phyloP scores from a whole-genome alignment of 2,888 invertebrate genomes.

The Sinotaia quadrata region DNA sequence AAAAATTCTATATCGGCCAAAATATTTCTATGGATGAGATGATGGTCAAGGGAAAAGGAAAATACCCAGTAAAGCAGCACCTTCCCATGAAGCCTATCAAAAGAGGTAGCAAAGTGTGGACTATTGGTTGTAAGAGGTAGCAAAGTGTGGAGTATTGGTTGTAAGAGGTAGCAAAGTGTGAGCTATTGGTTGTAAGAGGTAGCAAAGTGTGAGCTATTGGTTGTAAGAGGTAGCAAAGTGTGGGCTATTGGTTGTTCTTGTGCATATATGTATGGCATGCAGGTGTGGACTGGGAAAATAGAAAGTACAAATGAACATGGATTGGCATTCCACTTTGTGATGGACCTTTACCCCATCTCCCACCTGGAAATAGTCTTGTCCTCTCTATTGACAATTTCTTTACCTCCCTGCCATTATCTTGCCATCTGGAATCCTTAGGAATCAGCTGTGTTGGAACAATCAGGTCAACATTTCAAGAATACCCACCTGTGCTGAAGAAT shows the following conservation, averaged over 20 bases:
- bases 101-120: constrained; percentile 5
- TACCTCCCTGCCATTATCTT: not conserved
- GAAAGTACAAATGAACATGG: not conserved
- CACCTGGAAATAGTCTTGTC: not conserved
- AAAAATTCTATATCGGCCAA: constrained; percentile 11
- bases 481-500: constrained; percentile 1
- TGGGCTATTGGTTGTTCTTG: too few species aligned
- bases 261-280: constrained; percentile 15
- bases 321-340: not conserved
- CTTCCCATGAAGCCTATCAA: constrained; percentile 13
- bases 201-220: too few species aligned
- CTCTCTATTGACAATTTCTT: constrained; percentile 2
- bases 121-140: constrained; percentile 1
- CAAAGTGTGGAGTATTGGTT: too few species aligned
- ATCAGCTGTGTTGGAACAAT: constrained; percentile 12
- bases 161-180: too few species aligned
- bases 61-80: constrained; percentile 6
- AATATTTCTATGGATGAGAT: constrained; percentile 13
- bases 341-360: not conserved
- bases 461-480: not conserved
- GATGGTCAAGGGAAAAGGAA: constrained; percentile 20
- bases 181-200: too few species aligned
- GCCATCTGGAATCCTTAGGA: constrained; percentile 1
- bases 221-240: too few species aligned
- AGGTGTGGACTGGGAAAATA: constrained; percentile 4